phyloP scores from a whole-genome alignment of 2,113 vertebrate genomes.

The Narcine bancroftii region DNA sequence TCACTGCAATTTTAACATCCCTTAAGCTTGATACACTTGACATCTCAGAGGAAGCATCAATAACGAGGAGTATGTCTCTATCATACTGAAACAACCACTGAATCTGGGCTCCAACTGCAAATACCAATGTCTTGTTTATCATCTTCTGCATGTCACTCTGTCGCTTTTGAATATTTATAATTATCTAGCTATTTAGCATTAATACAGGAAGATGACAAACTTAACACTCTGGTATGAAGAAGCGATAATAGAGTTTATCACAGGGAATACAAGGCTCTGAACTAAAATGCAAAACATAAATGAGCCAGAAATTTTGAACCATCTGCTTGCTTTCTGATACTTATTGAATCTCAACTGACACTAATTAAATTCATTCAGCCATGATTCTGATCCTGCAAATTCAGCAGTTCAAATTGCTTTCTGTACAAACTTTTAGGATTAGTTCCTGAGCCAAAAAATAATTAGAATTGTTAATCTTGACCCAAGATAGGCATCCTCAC shows the following conservation, averaged over 20 bases:
- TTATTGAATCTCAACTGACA: not conserved
- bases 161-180: not conserved
- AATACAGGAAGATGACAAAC: conserved; percentile 1
- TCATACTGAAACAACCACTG: not conserved
- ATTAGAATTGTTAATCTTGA: not conserved
- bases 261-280: conserved; percentile 15
- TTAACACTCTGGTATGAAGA: not conserved
- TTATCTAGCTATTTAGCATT: conserved; percentile 8
- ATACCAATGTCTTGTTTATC: not conserved
- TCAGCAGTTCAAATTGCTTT: not conserved
- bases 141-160: not conserved
- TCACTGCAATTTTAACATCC: too few relatives aligned
- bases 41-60: not conserved
- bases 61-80: not conserved
- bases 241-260: conserved; percentile 24
- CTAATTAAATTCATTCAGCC: not conserved
- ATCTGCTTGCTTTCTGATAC: not conserved
- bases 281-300: conserved; percentile 23
- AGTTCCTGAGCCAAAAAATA: not conserved
- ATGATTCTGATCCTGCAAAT: not conserved
- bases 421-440: not conserved
- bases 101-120: not conserved
- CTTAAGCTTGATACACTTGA: not conserved
- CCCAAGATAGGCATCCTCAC: not conserved
- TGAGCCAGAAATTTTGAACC: not conserved